phyloP scores from a whole-genome alignment of 2,797 vertebrate species.

The Coreius guichenoti region DNA sequence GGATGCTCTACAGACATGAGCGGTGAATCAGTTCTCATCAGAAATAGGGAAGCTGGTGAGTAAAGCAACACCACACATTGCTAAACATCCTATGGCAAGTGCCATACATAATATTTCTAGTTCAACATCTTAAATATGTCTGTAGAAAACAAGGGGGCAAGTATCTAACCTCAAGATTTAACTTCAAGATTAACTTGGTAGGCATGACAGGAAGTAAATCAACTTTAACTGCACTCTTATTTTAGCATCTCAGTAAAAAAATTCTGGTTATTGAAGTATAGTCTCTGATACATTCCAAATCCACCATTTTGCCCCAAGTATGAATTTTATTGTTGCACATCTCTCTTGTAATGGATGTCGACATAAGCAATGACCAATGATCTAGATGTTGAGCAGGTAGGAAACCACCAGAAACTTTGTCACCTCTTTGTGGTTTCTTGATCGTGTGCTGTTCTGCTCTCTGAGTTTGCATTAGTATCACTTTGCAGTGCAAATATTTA shows the following conservation, averaged over 20 bases:
- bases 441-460: neutral
- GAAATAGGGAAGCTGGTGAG: constrained; percentile 17
- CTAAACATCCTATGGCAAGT: neutral
- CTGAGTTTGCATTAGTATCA: constrained; percentile 1
- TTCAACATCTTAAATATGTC: neutral
- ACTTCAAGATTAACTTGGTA: neutral
- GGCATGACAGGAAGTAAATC: neutral
- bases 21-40: constrained; percentile 30
- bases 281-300: neutral
- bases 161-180: neutral
- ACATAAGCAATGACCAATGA: neutral
- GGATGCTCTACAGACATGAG: neutral
- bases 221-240: neutral
- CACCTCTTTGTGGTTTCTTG: constrained; percentile 34
- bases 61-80: constrained; percentile 12
- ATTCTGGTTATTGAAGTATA: neutral
- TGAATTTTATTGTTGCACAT: neutral
- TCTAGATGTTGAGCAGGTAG: neutral
- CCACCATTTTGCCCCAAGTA: neutral
- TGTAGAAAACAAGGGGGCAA: neutral
- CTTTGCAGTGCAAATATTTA: constrained; percentile 33
- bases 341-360: neutral
- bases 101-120: neutral
- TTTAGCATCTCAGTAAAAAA: neutral
- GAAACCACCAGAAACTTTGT: neutral